A percentile compares a stretch with the other conserved stretches of the same genome.
These are phyloP conservation scores for Leucania comma DNA, from an alignment of 2,888 invertebrate species.

Conservation along the genomic window DNA sequence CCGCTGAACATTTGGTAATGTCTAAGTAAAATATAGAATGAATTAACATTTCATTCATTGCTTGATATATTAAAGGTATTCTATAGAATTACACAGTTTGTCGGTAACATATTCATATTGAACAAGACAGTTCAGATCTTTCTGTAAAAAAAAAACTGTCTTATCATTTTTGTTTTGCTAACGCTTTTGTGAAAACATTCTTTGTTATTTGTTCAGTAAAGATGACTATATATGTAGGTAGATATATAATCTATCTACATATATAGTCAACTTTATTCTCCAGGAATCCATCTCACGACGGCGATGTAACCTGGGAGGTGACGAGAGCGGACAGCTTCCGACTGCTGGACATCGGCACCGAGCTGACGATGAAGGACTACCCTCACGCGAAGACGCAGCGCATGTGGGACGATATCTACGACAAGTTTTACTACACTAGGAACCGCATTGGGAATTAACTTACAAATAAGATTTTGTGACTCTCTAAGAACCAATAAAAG, in stretches of 20 bases:
- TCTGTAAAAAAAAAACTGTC: not conserved
- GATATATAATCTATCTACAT: too few species aligned
- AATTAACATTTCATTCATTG: too few species aligned
- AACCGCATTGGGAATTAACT: slow-evolving; percentile 50
- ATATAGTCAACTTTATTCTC: slow-evolving; percentile 3
- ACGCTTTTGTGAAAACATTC: too few species aligned
- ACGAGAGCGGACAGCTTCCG: slow-evolving; percentile 69
- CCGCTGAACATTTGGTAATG: too few species aligned
- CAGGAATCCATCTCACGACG: slow-evolving; percentile 75
- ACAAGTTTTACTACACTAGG: slow-evolving; percentile 80
- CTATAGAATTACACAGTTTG: too few species aligned
- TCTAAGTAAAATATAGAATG: too few species aligned
- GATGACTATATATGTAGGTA: too few species aligned
- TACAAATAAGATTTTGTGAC: not conserved
- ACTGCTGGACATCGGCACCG: slow-evolving; percentile 77
- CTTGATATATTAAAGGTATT: too few species aligned
- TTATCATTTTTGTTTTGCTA: not conserved
- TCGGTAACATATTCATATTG: too few species aligned
- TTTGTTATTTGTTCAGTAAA: too few species aligned
- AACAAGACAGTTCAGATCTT: not conserved
- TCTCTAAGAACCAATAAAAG: not conserved
- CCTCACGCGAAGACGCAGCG: slow-evolving; percentile 68
- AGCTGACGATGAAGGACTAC: slow-evolving; percentile 76
- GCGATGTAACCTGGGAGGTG: slow-evolving; percentile 73
- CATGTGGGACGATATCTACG: slow-evolving; percentile 83